Percentiles rank a stretch among this genome's conserved stretches.
Evolutionary conservation across 2,888 invertebrate species (phyloP).

Genomic region (Ceraclea dissimilis): DNA sequence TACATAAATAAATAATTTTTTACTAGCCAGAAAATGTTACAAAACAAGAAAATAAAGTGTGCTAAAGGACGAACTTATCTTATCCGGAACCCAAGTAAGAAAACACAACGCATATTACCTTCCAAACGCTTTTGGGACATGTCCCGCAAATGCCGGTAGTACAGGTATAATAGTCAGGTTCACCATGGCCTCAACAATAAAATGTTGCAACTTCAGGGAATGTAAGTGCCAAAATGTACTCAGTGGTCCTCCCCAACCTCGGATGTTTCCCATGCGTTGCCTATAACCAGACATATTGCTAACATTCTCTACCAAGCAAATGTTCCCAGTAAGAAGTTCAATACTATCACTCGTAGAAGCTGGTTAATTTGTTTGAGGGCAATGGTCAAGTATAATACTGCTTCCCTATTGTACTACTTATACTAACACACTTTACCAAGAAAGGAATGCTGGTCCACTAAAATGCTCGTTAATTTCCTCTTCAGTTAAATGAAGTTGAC

Average conservation of each 20-base stretch:
- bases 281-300: too few species aligned
- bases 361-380: background rate
- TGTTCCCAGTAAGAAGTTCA: background rate
- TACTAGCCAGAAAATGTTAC: too few species aligned
- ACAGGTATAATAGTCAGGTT: conserved; percentile 80
- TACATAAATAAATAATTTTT: too few species aligned
- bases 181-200: conserved; percentile 67
- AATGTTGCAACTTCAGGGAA: conserved; percentile 63
- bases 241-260: conserved; percentile 84
- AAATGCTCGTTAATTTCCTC: conserved; percentile 76
- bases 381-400: too few species aligned
- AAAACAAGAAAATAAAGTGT: too few species aligned
- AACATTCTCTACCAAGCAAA: too few species aligned
- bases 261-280: conserved; percentile 91
- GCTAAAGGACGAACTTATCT: too few species aligned
- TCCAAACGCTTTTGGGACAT: conserved; percentile 71
- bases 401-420: too few species aligned
- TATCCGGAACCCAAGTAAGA: too few species aligned
- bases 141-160: conserved; percentile 85
- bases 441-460: conserved; percentile 86
- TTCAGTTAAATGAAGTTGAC: conserved; percentile 61
- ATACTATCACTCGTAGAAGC: background rate
- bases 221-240: conserved; percentile 60
- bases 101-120: conserved; percentile 29
- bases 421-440: conserved; percentile 58